Conservation (phyloP, 2,888 invertebrate species). For the Mythimna ferrago region DNA sequence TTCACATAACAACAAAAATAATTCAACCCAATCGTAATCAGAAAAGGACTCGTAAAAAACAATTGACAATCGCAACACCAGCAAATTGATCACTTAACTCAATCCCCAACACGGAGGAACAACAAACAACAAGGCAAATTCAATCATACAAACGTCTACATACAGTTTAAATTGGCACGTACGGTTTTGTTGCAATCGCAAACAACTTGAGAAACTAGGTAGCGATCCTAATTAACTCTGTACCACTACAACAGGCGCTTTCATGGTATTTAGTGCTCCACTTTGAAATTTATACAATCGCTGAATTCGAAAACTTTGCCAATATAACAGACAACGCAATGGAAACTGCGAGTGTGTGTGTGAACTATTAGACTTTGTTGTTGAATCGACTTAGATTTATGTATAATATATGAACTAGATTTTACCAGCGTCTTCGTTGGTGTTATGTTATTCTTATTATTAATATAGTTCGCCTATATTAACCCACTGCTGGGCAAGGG, state of each 20-base stretch:
- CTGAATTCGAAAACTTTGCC: slow-evolving; percentile 61
- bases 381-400: slow-evolving; percentile 18
- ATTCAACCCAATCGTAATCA: neutral
- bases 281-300: slow-evolving; percentile 61
- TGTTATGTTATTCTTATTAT: too few species aligned
- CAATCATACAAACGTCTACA: slow-evolving; percentile 8
- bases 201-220: slow-evolving; percentile 58
- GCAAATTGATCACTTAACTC: slow-evolving; percentile 40
- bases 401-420: too few species aligned
- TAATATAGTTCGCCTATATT: too few species aligned
- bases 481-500: too few species aligned
- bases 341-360: slow-evolving; percentile 23
- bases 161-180: slow-evolving; percentile 37
- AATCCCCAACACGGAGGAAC: neutral
- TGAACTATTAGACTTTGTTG: slow-evolving; percentile 38
- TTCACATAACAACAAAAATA: neutral
- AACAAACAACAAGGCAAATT: slow-evolving; percentile 18
- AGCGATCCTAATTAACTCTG: slow-evolving; percentile 65
- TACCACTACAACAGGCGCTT: slow-evolving; percentile 47
- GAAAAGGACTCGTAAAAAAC: neutral
- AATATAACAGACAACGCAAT: slow-evolving; percentile 45
- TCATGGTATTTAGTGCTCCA: slow-evolving; percentile 61
- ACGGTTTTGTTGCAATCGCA: slow-evolving; percentile 44
- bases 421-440: too few species aligned
- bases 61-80: slow-evolving; percentile 20